Evolutionary conservation across 2,888 invertebrate species (phyloP), one percentile per base, ranked within the genome.

Genomic region (Scaptodrosophila latifasciaeformis): DNA sequence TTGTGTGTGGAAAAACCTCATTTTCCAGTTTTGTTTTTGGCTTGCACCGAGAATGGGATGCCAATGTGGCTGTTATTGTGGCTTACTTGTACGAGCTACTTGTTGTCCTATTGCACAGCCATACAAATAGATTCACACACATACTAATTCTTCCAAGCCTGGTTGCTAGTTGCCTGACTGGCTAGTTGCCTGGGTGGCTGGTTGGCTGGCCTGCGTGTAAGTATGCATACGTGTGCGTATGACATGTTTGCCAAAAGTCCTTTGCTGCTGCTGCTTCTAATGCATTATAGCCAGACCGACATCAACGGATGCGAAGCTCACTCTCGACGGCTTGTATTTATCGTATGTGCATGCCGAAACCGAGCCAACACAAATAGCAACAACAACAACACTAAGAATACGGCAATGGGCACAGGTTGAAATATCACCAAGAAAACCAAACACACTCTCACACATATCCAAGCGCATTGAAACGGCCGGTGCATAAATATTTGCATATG

Each of bases 401-500:
- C 13, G 48, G 56, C 49, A 46, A 49, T 46, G 40, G 31, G 46
- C 29, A 45, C 46, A 51, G 54, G 53, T 52, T 60, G 54, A 59
- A 62, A 65, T 61, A 62, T 57, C 59, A 51, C n/a, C 13, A 52
- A 17, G 47, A 46, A 55, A 31, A 31, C 59, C 46, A 40, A 19
- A 46, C 31, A 31, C 21, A 44, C 12, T 31, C 24, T 19, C 27
- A 43, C 45, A 46, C 44, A 24, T 7, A 18, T 21, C n/a, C 31
- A 9, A 37, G 46, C 13, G 30, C n/a, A n/a, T n/a, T n/a, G n/a
- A n/a, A n/a, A n/a, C 53, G 37, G 60, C 50, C 58, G 58, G 59
- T 59, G 56, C 70, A 71, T 67, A 78, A 82, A 82, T 74, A 84
- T 84, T 84, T 85, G 78, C 85, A 84, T 83, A 81, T 71, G 68